A percentile compares a stretch with the other conserved stretches of the same genome.
Evolutionary conservation across 2,113 vertebrate genomes (phyloP).

Genomic region (Tychaedon coryphoeus): DNA sequence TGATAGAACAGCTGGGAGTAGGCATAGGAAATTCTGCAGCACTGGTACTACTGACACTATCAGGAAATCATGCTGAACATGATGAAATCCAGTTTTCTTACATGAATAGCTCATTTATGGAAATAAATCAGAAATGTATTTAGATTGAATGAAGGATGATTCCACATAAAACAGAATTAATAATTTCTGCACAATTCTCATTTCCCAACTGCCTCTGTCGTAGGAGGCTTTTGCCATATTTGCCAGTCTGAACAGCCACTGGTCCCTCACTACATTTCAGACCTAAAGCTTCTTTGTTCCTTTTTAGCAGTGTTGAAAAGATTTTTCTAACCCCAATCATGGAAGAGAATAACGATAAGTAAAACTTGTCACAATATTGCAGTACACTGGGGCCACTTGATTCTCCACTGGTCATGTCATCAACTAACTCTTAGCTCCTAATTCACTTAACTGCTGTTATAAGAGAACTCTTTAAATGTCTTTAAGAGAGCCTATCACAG

Average conservation of each 20-base stretch:
- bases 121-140: neutral
- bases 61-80: neutral
- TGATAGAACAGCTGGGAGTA: neutral
- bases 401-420: neutral
- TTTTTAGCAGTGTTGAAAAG: neutral
- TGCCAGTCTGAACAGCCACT: neutral
- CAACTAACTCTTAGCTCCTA: neutral
- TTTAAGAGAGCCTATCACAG: neutral
- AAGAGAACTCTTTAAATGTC: neutral
- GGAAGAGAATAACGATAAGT: neutral
- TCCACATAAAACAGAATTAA: neutral
- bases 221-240: neutral
- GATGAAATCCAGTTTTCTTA: neutral
- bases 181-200: neutral
- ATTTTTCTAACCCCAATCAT: neutral
- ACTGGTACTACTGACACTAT: neutral
- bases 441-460: neutral
- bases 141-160: neutral
- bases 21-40: neutral
- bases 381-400: neutral
- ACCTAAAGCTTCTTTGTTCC: neutral
- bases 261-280: neutral
- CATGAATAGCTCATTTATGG: neutral
- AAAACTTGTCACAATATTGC: neutral
- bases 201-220: neutral